These are phyloP conservation scores for Drymodes brunneopygia DNA, from an alignment of 2,113 vertebrate genomes.

Conservation along the genomic window DNA sequence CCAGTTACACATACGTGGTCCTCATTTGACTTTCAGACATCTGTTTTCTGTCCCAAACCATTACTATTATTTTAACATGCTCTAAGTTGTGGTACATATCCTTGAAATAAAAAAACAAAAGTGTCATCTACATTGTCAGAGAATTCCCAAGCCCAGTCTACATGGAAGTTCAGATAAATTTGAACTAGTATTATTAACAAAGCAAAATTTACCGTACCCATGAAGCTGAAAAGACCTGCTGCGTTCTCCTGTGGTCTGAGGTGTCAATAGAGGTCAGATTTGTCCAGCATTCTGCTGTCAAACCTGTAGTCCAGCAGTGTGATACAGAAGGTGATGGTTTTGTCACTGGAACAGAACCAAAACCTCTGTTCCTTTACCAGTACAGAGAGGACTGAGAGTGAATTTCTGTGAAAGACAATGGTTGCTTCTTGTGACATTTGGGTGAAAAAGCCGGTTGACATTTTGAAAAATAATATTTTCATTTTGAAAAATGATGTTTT, in stretches of 20 bases:
- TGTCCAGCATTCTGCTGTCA: neutral
- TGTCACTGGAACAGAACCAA: neutral
- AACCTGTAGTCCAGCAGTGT: neutral
- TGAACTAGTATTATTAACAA: neutral
- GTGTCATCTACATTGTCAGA: neutral
- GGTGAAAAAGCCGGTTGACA: neutral
- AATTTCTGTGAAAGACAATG: neutral
- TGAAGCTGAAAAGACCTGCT: neutral
- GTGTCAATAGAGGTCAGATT: neutral
- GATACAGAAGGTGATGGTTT: neutral
- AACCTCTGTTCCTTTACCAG: neutral
- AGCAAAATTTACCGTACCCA: neutral
- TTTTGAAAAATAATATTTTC: neutral
- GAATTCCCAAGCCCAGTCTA: neutral
- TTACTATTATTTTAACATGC: neutral
- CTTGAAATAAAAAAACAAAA: neutral
- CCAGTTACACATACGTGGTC: neutral
- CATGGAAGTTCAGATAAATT: neutral
- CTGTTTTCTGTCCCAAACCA: neutral
- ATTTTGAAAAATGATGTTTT: neutral
- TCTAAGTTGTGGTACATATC: neutral
- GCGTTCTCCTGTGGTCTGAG: fast-evolving
- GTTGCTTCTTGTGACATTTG: neutral
- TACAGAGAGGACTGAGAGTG: neutral
- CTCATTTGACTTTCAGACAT: neutral